These are phyloP conservation scores for Ichneumoninae sp. DNA, from an alignment of 2,888 invertebrate genomes.

Conservation along the genomic window DNA sequence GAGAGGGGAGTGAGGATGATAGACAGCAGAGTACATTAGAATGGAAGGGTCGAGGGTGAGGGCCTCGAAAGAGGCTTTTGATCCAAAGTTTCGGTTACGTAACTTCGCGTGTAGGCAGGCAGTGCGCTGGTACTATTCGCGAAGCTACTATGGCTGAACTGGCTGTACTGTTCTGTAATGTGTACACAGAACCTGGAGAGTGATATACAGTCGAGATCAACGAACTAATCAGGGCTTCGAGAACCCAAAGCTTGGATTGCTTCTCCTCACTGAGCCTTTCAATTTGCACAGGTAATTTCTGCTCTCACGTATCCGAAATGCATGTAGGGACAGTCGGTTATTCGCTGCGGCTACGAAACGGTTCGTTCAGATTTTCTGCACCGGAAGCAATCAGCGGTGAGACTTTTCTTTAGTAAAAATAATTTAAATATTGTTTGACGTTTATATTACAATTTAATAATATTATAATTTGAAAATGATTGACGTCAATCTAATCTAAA, in stretches of 20 bases:
- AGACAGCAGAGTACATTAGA: constrained; percentile 43
- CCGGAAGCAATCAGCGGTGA: not conserved
- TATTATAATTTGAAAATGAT: too few relatives aligned
- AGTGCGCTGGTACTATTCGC: constrained; percentile 40
- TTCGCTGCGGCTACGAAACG: not conserved
- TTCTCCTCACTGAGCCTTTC: constrained; percentile 69
- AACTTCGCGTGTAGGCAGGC: constrained; percentile 27
- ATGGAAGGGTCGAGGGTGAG: constrained; percentile 38
- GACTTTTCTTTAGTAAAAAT: not conserved
- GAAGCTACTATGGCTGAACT: constrained; percentile 27
- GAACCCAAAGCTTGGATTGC: constrained; percentile 56
- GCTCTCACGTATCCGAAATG: constrained; percentile 51
- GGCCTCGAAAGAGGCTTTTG: constrained; percentile 57
- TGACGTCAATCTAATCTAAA: too few relatives aligned
- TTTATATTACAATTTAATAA: too few relatives aligned
- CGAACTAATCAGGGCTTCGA: constrained; percentile 58
- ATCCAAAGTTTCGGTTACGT: constrained; percentile 53
- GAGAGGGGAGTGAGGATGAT: constrained; percentile 18
- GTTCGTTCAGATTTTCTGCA: not conserved
- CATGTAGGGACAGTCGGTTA: constrained; percentile 49
- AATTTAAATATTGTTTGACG: not conserved
- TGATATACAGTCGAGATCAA: constrained; percentile 53
- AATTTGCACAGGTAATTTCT: constrained; percentile 66
- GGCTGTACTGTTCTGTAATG: constrained; percentile 24
- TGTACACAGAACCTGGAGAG: constrained; percentile 41